Conservation (phyloP, 2,888 invertebrate species). For the Leptopilina syphax region DNA sequence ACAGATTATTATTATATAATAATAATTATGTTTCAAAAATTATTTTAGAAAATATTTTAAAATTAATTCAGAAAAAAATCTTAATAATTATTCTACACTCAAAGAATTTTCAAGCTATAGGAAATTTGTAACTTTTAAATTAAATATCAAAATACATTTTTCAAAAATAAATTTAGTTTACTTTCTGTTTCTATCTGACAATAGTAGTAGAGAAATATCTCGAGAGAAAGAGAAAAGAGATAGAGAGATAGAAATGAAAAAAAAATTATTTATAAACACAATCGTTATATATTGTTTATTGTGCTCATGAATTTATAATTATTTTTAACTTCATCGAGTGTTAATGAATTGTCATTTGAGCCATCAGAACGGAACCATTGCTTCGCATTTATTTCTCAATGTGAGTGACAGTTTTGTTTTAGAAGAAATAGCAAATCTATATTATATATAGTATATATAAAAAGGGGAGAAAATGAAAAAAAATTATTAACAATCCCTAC, state of each 20-base stretch:
- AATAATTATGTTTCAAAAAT: too few relatives aligned
- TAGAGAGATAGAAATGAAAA: not conserved
- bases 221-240: not conserved
- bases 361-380: conserved; percentile 11
- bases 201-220: too few relatives aligned
- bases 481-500: not conserved
- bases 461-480: not conserved
- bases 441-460: not conserved
- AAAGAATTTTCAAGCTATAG: too few relatives aligned
- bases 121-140: too few relatives aligned
- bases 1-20: too few relatives aligned
- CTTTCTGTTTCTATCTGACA: too few relatives aligned
- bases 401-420: conserved; percentile 22
- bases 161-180: too few relatives aligned
- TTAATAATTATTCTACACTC: too few relatives aligned
- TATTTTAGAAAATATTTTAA: too few relatives aligned
- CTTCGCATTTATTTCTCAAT: conserved; percentile 6
- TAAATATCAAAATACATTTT: too few relatives aligned
- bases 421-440: not conserved
- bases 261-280: not conserved
- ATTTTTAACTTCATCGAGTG: conserved; percentile 24
- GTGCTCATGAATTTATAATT: conserved; percentile 4
- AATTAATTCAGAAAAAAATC: too few relatives aligned
- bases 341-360: conserved; percentile 16
- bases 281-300: conserved; percentile 17